A percentile compares a stretch with the other conserved stretches of the same genome.
phyloP scores from a whole-genome alignment of 2,888 invertebrate genomes.

The Phalera bucephala region DNA sequence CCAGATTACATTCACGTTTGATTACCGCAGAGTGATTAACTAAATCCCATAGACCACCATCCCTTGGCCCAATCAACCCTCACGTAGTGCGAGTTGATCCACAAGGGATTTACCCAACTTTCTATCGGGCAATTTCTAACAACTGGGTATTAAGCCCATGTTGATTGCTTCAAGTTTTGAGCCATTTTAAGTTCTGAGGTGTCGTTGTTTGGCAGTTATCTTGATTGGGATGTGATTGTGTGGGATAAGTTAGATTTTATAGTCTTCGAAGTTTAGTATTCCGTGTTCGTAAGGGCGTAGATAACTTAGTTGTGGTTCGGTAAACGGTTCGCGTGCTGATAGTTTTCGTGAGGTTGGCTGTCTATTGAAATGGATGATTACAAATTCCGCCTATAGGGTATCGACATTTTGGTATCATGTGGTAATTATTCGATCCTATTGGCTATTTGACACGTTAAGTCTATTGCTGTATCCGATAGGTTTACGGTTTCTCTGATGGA shows the following conservation, averaged over 20 bases:
- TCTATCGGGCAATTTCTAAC: constrained; percentile 46
- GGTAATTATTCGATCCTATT: too few species aligned
- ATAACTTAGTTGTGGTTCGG: too few species aligned
- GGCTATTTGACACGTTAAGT: too few species aligned
- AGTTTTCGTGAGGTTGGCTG: too few species aligned
- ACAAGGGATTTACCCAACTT: constrained; percentile 48
- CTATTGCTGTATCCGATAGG: too few species aligned
- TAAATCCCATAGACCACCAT: constrained; percentile 48
- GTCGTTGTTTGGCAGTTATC: constrained; percentile 38
- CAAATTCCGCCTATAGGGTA: too few species aligned
- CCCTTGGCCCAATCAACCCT: constrained; percentile 47
- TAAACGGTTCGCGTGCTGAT: too few species aligned
- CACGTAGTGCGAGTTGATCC: constrained; percentile 47
- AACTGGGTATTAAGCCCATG: constrained; percentile 40
- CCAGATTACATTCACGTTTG: constrained; percentile 36
- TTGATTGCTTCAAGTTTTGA: constrained; percentile 43
- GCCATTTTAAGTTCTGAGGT: constrained; percentile 40
- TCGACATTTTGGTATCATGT: too few species aligned
- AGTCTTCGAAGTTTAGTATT: constrained; percentile 5
- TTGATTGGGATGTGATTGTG: constrained; percentile 20
- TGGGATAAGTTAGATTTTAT: constrained; percentile 2
- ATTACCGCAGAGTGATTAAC: constrained; percentile 56
- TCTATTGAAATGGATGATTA: too few species aligned
- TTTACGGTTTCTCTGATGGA: too few species aligned
- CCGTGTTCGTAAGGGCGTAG: too few species aligned